These are phyloP conservation scores for Phyllotis vaccarum DNA, from an alignment of 2,797 vertebrate species.

Conservation along the genomic window DNA sequence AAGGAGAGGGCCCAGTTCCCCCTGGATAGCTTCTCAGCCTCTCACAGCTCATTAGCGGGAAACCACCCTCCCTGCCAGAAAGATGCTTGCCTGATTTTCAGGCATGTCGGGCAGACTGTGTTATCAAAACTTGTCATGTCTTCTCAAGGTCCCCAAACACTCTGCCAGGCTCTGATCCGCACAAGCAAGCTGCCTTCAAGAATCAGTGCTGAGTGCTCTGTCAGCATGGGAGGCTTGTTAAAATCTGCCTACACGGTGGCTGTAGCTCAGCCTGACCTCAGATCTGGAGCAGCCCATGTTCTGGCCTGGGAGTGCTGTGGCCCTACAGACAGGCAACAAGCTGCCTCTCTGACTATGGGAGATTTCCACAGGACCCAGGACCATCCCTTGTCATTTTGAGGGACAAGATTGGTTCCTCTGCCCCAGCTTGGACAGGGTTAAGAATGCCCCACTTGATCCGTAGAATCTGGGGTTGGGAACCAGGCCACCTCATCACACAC, in stretches of 20 bases:
- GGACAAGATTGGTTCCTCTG: not conserved
- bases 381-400: not conserved
- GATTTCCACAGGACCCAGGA: not conserved
- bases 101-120: slow-evolving; percentile 65
- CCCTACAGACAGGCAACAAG: not conserved
- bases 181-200: not conserved
- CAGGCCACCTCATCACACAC: not conserved
- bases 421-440: not conserved
- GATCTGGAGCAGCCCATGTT: not conserved
- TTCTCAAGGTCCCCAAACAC: not conserved
- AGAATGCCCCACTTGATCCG: not conserved
- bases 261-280: not conserved
- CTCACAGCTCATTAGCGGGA: slow-evolving; percentile 74
- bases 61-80: slow-evolving; percentile 63
- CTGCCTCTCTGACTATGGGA: not conserved
- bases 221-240: not conserved
- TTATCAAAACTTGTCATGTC: slow-evolving; percentile 63
- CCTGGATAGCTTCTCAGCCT: slow-evolving; percentile 55
- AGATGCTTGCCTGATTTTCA: slow-evolving; percentile 60
- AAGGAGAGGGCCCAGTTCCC: not conserved
- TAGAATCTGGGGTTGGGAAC: not conserved
- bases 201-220: not conserved
- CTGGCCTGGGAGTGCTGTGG: not conserved
- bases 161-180: slow-evolving; percentile 8
- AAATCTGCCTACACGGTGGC: fast-evolving